Conservation (phyloP, 1,140 invertebrate genomes). For the Ips nitidus region DNA sequence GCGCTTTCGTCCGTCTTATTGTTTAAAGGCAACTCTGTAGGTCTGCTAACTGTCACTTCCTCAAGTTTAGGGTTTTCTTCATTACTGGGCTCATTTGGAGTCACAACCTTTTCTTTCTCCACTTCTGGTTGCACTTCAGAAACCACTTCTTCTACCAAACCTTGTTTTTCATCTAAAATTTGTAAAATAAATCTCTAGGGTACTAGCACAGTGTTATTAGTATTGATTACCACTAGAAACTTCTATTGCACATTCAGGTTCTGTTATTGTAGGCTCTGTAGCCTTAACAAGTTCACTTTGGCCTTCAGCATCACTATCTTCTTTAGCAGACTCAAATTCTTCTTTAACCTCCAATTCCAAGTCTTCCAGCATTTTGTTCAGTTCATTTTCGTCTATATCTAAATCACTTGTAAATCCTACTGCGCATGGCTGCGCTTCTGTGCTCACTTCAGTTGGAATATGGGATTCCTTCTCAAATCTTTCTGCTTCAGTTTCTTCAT, state of each 20-base stretch:
- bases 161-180: too few species aligned
- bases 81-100: too few species aligned
- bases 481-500: constrained; percentile 5
- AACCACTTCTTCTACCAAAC: too few species aligned
- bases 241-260: too few species aligned
- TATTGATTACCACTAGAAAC: too few species aligned
- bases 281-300: too few species aligned
- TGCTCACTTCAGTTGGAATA: constrained; percentile 2
- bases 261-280: too few species aligned
- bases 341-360: constrained; percentile 54
- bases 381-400: constrained; percentile 59
- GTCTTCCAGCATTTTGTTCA: constrained; percentile 61
- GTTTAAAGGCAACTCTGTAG: constrained; percentile 38
- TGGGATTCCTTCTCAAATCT: constrained; percentile 4
- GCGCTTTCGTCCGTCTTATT: constrained; percentile 24
- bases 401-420: constrained; percentile 52
- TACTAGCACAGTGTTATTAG: too few species aligned
- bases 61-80: not conserved
- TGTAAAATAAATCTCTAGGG: too few species aligned
- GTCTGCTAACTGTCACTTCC: constrained; percentile 21
- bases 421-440: constrained; percentile 8
- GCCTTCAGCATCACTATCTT: not conserved
- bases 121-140: not conserved
- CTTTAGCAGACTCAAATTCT: not conserved
- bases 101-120: too few species aligned